These are phyloP conservation scores for Proctacanthus coquilletti DNA, from an alignment of 1,140 invertebrate species.

Conservation along the genomic window DNA sequence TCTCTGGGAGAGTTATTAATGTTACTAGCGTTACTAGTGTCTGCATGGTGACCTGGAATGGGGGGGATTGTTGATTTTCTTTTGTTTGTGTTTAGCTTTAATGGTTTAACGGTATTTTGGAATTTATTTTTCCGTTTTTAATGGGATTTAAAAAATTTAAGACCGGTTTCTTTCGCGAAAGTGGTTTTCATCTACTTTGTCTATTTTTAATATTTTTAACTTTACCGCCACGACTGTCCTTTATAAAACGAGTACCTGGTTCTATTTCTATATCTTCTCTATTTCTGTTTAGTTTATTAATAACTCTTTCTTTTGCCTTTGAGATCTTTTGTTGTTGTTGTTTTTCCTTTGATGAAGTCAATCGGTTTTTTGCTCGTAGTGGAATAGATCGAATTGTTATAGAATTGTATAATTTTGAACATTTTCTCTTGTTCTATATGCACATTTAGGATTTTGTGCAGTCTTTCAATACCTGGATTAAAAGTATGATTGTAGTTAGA, in stretches of 20 bases:
- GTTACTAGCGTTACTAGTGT: not conserved
- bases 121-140: not conserved
- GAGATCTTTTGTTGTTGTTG: not conserved
- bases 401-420: not conserved
- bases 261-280: not conserved
- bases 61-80: not conserved
- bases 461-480: not conserved
- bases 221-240: not conserved
- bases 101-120: not conserved
- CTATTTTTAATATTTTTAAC: not conserved
- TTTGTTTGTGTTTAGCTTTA: not conserved
- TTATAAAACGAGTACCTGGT: not conserved
- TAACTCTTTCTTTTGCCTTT: not conserved
- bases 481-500: not conserved
- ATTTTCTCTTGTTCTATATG: conserved; percentile 1
- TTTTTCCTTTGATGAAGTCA: not conserved
- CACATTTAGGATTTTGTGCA: not conserved
- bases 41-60: not conserved
- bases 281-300: not conserved
- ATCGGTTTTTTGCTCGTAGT: not conserved
- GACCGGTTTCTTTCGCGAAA: not conserved
- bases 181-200: not conserved
- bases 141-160: not conserved
- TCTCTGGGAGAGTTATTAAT: not conserved
- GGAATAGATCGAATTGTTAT: not conserved